These are phyloP conservation scores for Calyptomena viridis DNA, from an alignment of 2,113 vertebrate genomes.

Conservation along the genomic window DNA sequence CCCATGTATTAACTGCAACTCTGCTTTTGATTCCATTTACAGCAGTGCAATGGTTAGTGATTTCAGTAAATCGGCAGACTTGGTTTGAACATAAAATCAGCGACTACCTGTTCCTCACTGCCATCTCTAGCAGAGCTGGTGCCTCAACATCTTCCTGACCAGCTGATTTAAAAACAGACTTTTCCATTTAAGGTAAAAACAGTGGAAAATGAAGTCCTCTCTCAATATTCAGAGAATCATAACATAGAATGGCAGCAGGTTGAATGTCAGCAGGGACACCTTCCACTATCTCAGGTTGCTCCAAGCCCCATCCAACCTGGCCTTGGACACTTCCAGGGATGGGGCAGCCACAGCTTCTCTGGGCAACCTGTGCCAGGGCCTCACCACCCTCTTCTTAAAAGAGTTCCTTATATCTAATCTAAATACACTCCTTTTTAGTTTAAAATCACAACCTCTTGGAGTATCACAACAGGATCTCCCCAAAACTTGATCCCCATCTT, in stretches of 20 bases:
- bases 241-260: neutral
- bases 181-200: neutral
- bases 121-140: neutral
- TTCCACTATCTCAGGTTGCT: rapidly evolving
- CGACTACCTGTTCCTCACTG: neutral
- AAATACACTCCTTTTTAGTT: neutral
- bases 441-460: neutral
- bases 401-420: neutral
- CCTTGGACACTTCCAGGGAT: neutral
- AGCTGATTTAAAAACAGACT: neutral
- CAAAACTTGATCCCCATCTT: neutral
- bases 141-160: neutral
- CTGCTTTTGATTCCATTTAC: neutral
- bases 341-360: neutral
- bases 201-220: neutral
- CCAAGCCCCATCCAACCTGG: rapidly evolving
- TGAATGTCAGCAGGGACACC: no score
- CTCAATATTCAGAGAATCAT: neutral
- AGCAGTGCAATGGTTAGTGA: neutral
- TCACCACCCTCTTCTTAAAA: rapidly evolving
- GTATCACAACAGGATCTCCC: no score
- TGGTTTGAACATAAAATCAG: neutral
- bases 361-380: neutral
- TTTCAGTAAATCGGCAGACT: neutral
- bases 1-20: neutral